A percentile compares a stretch with the other conserved stretches of the same genome.
Conservation (phyloP, 2,113 vertebrate genomes). For the Megalops atlanticus region DNA sequence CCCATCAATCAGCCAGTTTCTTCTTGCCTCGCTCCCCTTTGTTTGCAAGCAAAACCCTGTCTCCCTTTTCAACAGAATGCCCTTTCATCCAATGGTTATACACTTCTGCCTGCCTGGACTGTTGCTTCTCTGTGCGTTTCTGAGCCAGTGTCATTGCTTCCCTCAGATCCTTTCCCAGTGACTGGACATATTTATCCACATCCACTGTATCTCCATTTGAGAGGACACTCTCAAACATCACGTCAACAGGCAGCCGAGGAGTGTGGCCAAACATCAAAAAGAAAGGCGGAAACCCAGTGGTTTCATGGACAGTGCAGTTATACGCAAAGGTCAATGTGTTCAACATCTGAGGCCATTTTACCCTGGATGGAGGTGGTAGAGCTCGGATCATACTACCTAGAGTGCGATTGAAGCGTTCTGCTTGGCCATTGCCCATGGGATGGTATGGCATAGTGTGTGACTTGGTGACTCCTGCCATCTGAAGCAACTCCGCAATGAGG, state of each 20-base stretch:
- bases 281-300: slow-evolving; percentile 22
- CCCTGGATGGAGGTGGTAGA: background rate
- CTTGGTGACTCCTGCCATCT: too few species aligned
- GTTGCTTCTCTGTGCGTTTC: background rate
- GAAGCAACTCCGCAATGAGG: too few species aligned
- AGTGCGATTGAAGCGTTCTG: background rate
- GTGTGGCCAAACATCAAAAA: slow-evolving; percentile 30
- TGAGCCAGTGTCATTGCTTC: slow-evolving; percentile 27
- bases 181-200: slow-evolving; percentile 16
- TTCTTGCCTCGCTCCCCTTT: slow-evolving; percentile 26
- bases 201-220: slow-evolving; percentile 16
- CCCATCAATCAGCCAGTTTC: slow-evolving; percentile 17
- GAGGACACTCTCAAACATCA: slow-evolving; percentile 29
- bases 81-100: slow-evolving; percentile 14
- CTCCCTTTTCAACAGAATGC: background rate
- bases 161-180: slow-evolving; percentile 5
- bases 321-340: slow-evolving; percentile 13
- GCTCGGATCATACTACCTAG: background rate
- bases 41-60: slow-evolving; percentile 26
- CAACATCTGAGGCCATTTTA: slow-evolving; percentile 5
- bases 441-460: too few species aligned
- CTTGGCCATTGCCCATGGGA: background rate
- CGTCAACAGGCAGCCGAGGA: slow-evolving; percentile 22
- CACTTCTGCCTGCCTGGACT: background rate
- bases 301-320: slow-evolving; percentile 26